phyloP scores from a whole-genome alignment of 2,113 vertebrate genomes.

The Brienomyrus longianalis region DNA sequence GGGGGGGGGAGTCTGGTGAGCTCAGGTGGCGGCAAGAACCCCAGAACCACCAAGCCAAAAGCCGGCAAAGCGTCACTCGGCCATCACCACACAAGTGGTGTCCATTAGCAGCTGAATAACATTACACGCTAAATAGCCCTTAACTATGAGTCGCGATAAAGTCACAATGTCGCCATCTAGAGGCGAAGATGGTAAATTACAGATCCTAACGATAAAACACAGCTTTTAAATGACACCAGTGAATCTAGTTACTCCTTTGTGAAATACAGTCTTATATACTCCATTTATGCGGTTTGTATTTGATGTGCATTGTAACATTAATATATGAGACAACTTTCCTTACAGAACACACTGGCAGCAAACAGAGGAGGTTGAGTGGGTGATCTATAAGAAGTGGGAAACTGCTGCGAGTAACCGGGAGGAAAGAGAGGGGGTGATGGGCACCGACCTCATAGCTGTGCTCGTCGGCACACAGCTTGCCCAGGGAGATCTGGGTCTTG shows the following conservation, averaged over 20 bases:
- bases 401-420: too few species aligned
- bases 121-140: background rate
- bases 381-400: background rate
- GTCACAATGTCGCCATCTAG: background rate
- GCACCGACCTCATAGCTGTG: conserved; percentile 81
- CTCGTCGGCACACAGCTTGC: conserved; percentile 87
- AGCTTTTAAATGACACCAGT: background rate
- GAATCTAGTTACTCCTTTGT: background rate
- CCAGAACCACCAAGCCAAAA: background rate
- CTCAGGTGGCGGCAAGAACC: background rate
- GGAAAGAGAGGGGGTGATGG: background rate
- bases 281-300: background rate
- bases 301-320: background rate
- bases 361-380: background rate
- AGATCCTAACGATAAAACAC: background rate
- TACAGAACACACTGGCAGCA: background rate
- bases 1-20: background rate
- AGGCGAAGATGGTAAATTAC: background rate
- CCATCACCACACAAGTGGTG: background rate
- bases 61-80: background rate
- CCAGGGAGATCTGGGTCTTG: conserved; percentile 97
- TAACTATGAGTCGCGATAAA: background rate
- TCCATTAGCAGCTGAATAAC: background rate
- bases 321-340: background rate
- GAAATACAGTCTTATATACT: background rate